A percentile compares a stretch with the other conserved stretches of the same genome.
Conservation (phyloP, 2,113 vertebrate species). For the Nothoprocta pentlandii region DNA sequence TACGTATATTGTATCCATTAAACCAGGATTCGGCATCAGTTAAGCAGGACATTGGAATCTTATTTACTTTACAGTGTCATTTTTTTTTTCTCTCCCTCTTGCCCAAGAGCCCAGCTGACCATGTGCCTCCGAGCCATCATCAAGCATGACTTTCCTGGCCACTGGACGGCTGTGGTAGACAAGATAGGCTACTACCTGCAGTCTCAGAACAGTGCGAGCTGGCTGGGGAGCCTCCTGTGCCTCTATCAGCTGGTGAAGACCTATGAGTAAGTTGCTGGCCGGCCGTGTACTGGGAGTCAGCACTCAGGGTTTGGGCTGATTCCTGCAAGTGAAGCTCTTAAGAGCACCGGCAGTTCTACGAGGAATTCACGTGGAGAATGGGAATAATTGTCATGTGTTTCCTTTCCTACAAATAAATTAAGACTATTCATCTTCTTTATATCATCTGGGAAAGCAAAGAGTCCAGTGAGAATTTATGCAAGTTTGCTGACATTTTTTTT, state of each 20-base stretch:
- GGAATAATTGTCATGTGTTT: not conserved
- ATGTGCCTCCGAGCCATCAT: conserved; percentile 95
- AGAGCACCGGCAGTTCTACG: not conserved
- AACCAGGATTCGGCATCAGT: not conserved
- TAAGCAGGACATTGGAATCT: not conserved
- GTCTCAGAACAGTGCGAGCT: conserved; percentile 91
- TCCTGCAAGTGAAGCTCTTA: not conserved
- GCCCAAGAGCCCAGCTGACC: conserved; percentile 90
- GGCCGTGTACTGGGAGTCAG: not conserved
- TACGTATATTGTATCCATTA: not conserved
- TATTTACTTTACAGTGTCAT: not conserved
- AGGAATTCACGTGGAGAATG: not conserved
- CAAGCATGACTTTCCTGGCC: conserved; percentile 95
- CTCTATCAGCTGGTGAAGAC: conserved; percentile 98
- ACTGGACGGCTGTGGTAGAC: conserved; percentile 94
- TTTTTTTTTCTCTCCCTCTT: not conserved
- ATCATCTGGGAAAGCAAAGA: not conserved
- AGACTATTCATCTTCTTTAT: not conserved
- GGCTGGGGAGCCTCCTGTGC: conserved; percentile 94
- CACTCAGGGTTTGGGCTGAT: not conserved
- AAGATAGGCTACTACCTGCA: conserved; percentile 92
- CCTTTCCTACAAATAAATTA: conserved; percentile 14
- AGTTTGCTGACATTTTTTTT: not conserved
- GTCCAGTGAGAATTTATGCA: not conserved
- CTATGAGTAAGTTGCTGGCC: conserved; percentile 90